Evolutionary conservation across 2,797 vertebrate genomes (phyloP).

Genomic region (Antrozous pallidus): DNA sequence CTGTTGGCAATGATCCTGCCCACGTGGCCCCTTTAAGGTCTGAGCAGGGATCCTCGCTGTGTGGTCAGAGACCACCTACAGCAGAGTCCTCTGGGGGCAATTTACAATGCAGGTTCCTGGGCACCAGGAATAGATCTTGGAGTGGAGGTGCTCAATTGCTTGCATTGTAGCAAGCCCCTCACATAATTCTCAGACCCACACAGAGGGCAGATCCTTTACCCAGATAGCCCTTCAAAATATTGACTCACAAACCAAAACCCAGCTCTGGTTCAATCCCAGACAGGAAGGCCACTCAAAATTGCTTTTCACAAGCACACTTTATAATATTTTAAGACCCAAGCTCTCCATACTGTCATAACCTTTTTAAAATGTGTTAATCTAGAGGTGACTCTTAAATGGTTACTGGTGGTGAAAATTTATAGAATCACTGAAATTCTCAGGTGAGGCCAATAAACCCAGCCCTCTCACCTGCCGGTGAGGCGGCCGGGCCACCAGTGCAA

Average conservation of each 20-base stretch:
- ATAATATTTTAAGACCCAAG: neutral
- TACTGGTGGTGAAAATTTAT: neutral
- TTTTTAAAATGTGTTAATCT: neutral
- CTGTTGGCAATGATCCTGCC: neutral
- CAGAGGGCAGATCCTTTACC: accelerated
- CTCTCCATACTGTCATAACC: neutral
- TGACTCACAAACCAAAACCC: neutral
- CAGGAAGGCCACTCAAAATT: accelerated
- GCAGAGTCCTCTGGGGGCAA: neutral
- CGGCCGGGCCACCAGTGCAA: neutral
- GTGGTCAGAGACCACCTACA: neutral
- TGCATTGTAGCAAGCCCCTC: neutral
- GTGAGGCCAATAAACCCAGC: neutral
- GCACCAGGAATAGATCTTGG: accelerated
- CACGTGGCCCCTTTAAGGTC: accelerated
- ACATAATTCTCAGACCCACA: accelerated
- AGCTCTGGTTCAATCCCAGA: neutral
- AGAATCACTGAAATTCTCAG: neutral
- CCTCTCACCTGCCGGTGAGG: neutral
- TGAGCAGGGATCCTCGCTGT: accelerated
- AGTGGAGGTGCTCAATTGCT: too few species aligned
- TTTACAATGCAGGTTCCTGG: neutral
- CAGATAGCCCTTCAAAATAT: accelerated
- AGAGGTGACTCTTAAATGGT: neutral
- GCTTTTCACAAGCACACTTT: neutral